phyloP scores from a whole-genome alignment of 2,113 vertebrate species.

The Sinocyclocheilus anophthalmus region DNA sequence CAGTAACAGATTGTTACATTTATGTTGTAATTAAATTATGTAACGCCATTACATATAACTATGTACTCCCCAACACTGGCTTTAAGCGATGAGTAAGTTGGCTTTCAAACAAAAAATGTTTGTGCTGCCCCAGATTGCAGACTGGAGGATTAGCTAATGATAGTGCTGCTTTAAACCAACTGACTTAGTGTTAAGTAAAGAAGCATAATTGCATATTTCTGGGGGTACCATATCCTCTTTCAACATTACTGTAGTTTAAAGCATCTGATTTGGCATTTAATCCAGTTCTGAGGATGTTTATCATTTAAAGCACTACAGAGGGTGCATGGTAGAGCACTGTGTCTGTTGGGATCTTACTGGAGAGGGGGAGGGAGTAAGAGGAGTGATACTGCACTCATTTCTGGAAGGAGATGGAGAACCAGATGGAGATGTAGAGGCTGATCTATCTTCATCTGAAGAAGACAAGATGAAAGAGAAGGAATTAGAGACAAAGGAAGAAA shows the following conservation, averaged over 20 bases:
- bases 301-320: neutral
- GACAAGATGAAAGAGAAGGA: neutral
- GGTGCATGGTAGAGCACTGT: neutral
- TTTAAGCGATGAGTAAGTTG: neutral
- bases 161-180: conserved; percentile 31
- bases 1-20: too few species aligned
- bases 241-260: conserved; percentile 12
- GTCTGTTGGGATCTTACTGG: conserved; percentile 74
- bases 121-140: conserved; percentile 41
- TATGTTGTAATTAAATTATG: too few species aligned
- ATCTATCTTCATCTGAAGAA: conserved; percentile 72
- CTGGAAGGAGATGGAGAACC: conserved; percentile 73
- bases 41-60: too few species aligned
- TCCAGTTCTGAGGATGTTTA: conserved; percentile 3
- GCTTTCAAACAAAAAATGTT: conserved; percentile 2
- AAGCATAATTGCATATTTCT: conserved; percentile 48
- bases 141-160: conserved; percentile 26
- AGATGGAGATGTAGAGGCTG: conserved; percentile 74
- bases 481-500: neutral
- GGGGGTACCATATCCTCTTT: conserved; percentile 22
- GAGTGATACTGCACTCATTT: conserved; percentile 88
- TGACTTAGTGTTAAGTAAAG: conserved; percentile 44
- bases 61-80: too few species aligned
- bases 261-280: neutral
- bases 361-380: conserved; percentile 86